Conservation (phyloP, 2,113 vertebrate species). For the Casuarius casuarius region DNA sequence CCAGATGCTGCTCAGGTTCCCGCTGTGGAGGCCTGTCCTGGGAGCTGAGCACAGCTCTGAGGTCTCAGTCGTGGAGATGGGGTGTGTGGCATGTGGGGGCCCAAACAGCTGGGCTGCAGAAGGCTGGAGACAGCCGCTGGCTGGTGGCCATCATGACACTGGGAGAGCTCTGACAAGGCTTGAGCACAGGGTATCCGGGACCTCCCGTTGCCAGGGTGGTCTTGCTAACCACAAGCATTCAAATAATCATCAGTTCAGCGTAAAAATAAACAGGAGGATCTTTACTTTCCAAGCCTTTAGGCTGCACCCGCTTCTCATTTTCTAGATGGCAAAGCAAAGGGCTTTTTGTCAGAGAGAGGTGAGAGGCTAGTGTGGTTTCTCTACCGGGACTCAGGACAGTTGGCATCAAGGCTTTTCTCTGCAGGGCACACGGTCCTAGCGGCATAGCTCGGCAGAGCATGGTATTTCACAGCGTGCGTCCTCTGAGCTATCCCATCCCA, state of each 20-base stretch:
- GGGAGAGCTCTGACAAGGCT: neutral
- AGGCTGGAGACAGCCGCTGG: neutral
- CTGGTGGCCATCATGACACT: fast-evolving
- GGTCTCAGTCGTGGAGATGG: neutral
- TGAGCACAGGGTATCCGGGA: neutral
- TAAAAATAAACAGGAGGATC: neutral
- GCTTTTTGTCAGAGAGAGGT: neutral
- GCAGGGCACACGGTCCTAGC: neutral
- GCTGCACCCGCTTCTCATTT: neutral
- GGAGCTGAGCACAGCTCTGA: neutral
- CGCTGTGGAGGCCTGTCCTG: fast-evolving
- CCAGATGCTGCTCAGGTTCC: fast-evolving
- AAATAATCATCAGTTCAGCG: neutral
- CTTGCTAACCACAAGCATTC: neutral
- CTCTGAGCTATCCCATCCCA: neutral
- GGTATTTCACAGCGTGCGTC: neutral
- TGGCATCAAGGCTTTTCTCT: fast-evolving
- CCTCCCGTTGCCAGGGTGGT: neutral
- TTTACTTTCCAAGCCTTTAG: neutral
- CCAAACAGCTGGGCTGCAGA: neutral
- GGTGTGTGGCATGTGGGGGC: neutral
- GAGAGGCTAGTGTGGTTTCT: fast-evolving
- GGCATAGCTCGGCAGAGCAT: neutral
- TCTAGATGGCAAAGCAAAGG: neutral
- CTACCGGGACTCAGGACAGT: fast-evolving